Evolutionary conservation across 1,140 invertebrate species (phyloP).

Genomic region (roundworm (Caenorhabditis elegans)): DNA sequence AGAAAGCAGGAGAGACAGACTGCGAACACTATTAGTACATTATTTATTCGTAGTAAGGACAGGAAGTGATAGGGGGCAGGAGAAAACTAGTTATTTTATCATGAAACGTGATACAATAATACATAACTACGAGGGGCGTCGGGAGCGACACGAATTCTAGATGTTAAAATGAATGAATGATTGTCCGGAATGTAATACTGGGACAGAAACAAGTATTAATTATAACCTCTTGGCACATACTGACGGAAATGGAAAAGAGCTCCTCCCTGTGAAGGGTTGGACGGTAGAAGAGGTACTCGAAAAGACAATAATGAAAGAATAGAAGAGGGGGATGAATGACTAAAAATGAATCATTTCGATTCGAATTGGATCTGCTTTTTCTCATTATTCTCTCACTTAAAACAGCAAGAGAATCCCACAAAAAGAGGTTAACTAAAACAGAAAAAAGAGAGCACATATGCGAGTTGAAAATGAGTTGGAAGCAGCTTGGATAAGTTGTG

Average conservation of each 20-base stretch:
- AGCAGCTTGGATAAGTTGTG: neutral
- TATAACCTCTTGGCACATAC: neutral
- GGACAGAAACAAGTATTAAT: neutral
- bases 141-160: neutral
- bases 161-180: too few species aligned
- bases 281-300: constrained; percentile 17
- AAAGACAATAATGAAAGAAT: neutral
- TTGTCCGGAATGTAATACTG: neutral
- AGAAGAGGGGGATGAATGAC: neutral
- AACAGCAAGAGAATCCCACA: neutral
- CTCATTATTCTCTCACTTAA: neutral
- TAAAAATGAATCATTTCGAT: neutral
- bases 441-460: constrained; percentile 18
- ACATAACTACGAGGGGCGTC: neutral
- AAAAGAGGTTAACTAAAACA: neutral
- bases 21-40: neutral
- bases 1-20: neutral
- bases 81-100: neutral
- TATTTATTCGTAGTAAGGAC: neutral
- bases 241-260: constrained; percentile 15
- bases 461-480: constrained; percentile 14
- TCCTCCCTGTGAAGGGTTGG: neutral
- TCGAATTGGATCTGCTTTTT: neutral
- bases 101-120: neutral
- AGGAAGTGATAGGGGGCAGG: too few species aligned